Evolutionary conservation across 2,113 vertebrate genomes (phyloP).

Genomic region (Anoura caudifer): DNA sequence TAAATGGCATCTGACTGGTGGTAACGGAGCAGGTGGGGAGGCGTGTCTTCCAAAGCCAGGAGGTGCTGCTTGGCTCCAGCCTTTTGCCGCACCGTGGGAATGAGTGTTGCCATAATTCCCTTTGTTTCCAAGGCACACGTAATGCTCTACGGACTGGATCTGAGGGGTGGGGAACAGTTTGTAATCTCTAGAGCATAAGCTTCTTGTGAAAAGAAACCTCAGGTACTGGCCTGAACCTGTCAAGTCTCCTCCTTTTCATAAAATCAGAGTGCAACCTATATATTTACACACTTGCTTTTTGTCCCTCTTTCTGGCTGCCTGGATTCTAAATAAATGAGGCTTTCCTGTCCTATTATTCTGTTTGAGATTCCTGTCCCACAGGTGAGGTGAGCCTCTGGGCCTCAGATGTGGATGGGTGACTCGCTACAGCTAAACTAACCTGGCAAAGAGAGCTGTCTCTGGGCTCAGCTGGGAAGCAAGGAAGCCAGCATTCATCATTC

Average conservation of each 20-base stretch:
- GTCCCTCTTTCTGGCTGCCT: background rate
- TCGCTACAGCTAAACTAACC: background rate
- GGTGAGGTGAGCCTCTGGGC: background rate
- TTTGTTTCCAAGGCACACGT: background rate
- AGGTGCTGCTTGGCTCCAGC: background rate
- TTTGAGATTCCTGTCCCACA: background rate
- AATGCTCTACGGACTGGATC: background rate
- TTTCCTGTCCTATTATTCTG: background rate
- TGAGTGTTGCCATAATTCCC: background rate
- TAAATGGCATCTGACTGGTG: background rate
- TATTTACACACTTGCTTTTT: background rate
- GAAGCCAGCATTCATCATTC: background rate
- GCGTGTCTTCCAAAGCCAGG: background rate
- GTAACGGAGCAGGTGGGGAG: background rate
- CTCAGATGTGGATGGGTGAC: background rate
- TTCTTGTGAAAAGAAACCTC: background rate
- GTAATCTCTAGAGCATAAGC: background rate
- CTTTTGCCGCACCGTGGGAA: background rate
- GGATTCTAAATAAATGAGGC: background rate
- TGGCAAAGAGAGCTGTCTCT: background rate
- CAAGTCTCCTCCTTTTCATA: background rate
- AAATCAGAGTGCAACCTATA: background rate
- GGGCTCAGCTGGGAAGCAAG: background rate
- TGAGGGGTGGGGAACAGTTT: background rate
- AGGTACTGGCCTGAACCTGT: background rate